Conservation (phyloP, 92 coral and sea anemone species). For the Zoanthus sociatus region DNA sequence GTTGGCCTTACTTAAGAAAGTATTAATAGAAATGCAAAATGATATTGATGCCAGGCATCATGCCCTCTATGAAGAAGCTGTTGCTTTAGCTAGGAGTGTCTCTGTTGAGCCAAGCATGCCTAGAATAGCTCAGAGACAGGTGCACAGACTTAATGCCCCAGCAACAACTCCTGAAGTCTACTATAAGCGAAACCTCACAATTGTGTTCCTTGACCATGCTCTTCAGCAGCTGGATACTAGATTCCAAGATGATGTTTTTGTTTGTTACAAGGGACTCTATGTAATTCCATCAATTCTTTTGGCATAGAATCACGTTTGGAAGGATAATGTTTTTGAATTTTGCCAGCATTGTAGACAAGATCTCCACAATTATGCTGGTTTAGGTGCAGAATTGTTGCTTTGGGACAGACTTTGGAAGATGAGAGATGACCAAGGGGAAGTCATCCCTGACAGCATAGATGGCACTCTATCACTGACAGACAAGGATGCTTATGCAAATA, state of each 20-base stretch:
- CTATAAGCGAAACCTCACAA: conserved; percentile 48
- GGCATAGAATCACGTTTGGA: conserved; percentile 56
- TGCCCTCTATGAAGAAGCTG: conserved; percentile 22
- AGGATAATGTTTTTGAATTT: conserved; percentile 70
- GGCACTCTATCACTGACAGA: conserved; percentile 62
- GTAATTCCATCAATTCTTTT: conserved; percentile 57
- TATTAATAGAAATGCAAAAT: conserved; percentile 20
- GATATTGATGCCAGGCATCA: conserved; percentile 39
- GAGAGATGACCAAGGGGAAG: conserved; percentile 57
- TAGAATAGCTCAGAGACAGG: conserved; percentile 44
- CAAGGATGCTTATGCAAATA: conserved; percentile 65
- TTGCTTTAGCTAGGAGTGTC: conserved; percentile 18
- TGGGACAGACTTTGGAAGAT: conserved; percentile 66
- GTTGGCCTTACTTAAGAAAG: conserved; percentile 11
- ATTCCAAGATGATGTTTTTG: conserved; percentile 56
- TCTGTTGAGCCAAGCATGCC: conserved; percentile 36
- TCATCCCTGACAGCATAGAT: conserved; percentile 64
- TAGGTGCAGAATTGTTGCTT: conserved; percentile 63
- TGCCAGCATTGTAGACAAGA: conserved; percentile 64
- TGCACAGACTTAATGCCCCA: conserved; percentile 50
- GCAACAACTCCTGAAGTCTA: conserved; percentile 42
- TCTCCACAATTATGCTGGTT: conserved; percentile 66
- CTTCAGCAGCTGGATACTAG: conserved; percentile 55
- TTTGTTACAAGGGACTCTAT: conserved; percentile 60
- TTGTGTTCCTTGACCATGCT: conserved; percentile 51